These are phyloP conservation scores for Ictidomys tridecemlineatus DNA, from an alignment of 2,113 vertebrate species.

Conservation along the genomic window DNA sequence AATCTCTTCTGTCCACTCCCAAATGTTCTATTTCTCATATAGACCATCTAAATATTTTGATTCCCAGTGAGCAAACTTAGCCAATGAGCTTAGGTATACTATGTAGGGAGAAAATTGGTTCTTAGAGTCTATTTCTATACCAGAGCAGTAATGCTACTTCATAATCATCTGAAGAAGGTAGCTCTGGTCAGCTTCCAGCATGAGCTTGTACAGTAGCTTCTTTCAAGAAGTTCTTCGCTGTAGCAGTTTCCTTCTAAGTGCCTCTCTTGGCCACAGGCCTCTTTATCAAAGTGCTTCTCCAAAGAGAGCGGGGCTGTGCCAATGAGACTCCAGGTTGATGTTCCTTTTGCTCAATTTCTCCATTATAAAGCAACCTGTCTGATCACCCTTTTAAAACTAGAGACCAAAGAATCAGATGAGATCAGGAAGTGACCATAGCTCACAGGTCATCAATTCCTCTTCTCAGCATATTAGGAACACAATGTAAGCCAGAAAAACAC, in stretches of 20 bases:
- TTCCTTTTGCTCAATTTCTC: neutral
- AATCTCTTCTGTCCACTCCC: neutral
- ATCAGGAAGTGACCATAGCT: slow-evolving; percentile 56
- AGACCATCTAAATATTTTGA: neutral
- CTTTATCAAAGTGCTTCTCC: neutral
- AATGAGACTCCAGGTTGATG: neutral
- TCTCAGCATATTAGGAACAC: slow-evolving; percentile 55
- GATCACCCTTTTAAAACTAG: slow-evolving; percentile 65
- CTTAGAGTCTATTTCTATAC: neutral
- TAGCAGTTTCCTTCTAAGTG: neutral
- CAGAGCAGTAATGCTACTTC: neutral
- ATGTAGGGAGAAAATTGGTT: neutral
- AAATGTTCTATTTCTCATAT: neutral
- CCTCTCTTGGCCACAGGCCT: neutral
- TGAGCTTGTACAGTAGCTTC: neutral
- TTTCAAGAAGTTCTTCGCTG: neutral
- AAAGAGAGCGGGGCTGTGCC: neutral
- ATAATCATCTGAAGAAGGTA: neutral
- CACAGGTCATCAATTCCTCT: slow-evolving; percentile 59
- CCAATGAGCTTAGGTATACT: neutral
- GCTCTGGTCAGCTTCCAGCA: neutral
- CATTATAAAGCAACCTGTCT: slow-evolving; percentile 50
- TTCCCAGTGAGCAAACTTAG: neutral
- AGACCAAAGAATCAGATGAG: slow-evolving; percentile 52
- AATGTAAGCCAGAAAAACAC: slow-evolving; percentile 61